Base-by-base conservation (phyloP, 1,140 invertebrate species). In the Sminthurides bifidus region DNA sequence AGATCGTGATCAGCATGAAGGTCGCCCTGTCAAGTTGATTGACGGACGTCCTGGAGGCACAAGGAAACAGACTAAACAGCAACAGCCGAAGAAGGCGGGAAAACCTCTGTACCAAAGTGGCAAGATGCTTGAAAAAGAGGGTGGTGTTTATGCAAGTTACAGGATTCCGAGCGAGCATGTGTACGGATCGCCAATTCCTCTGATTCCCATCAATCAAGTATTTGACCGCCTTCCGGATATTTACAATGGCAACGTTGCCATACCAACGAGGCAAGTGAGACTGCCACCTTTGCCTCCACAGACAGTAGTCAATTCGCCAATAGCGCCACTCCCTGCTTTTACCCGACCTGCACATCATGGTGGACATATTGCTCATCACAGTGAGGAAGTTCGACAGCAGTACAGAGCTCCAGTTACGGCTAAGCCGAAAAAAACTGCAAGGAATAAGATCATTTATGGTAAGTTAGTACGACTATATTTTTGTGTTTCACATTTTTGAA, bases 141-240 rank as follows among this genome's bases (percentile, higher is more conserved):
- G 63, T 21, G 63, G 63, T n/a, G 35, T 65, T 30, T 65, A 65
- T 53, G 59, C 63, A n/a, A 58, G 60, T 3, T 49, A 61, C 35
- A n/a, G 31, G 14, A 37, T 57, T 17, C 41, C 63, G 1, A 38
- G 37, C 1, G 21, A 48, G 41, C 57, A 61, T 30, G 37, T 58
- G n/a, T 65, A 65, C 37, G 63, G 63, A 23, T 27, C 57, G 0
- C 63, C 63, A 0, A 46, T 59, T 10, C 63, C 60, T 8, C 30
- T 56, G 6, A 31, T 59, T 5, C 56, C 57, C 3, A 49, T 63
- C 30, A 55, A 45, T 26, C 40, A 41, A 21, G 35, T 49, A 5
- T 49, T 55, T 17, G 53, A 55, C 12, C 8, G 53, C 17, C 33
- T 48, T 8, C 44, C 53, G 8, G 43, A 53, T 29, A 19, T 33